Percentiles rank a stretch among this genome's conserved stretches.
Conservation (phyloP, 2,888 invertebrate species). For the Stegana nigrithorax region DNA sequence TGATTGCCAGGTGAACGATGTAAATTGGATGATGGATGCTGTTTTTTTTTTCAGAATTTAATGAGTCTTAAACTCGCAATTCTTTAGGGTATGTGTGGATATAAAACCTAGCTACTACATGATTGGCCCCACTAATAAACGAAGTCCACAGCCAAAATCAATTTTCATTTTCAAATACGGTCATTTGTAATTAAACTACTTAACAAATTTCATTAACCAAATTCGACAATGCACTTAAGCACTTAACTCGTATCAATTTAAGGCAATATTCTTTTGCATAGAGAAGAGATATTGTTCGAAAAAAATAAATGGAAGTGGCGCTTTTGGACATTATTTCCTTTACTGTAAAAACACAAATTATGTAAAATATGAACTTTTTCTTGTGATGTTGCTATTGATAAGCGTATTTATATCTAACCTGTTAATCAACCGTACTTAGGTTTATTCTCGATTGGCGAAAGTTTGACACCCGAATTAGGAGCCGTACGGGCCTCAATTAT, state of each 20-base stretch:
- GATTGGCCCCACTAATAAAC: not conserved
- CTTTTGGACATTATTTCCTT: too few relatives aligned
- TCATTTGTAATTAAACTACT: too few relatives aligned
- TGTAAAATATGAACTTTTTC: too few relatives aligned
- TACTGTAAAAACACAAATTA: too few relatives aligned
- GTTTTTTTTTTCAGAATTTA: slow-evolving; percentile 68
- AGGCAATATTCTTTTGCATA: slow-evolving; percentile 10
- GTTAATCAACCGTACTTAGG: too few relatives aligned
- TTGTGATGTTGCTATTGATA: too few relatives aligned
- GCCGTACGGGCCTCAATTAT: slow-evolving; percentile 45
- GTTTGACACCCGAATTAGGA: slow-evolving; percentile 77
- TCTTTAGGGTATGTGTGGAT: slow-evolving; percentile 61
- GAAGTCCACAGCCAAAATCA: too few relatives aligned
- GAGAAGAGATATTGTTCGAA: too few relatives aligned
- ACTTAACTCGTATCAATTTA: slow-evolving; percentile 43
- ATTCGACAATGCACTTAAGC: too few relatives aligned
- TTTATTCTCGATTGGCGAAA: slow-evolving; percentile 72
- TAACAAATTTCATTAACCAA: not conserved
- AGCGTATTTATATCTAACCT: too few relatives aligned
- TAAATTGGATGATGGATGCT: slow-evolving; percentile 72
- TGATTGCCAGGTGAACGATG: slow-evolving; percentile 73
- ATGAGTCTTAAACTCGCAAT: slow-evolving; percentile 45
- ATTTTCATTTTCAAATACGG: too few relatives aligned
- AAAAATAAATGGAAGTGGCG: too few relatives aligned
- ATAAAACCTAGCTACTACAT: not conserved